Evolutionary conservation across 2,113 vertebrate genomes (phyloP).

Genomic region (Cepphus grylle): DNA sequence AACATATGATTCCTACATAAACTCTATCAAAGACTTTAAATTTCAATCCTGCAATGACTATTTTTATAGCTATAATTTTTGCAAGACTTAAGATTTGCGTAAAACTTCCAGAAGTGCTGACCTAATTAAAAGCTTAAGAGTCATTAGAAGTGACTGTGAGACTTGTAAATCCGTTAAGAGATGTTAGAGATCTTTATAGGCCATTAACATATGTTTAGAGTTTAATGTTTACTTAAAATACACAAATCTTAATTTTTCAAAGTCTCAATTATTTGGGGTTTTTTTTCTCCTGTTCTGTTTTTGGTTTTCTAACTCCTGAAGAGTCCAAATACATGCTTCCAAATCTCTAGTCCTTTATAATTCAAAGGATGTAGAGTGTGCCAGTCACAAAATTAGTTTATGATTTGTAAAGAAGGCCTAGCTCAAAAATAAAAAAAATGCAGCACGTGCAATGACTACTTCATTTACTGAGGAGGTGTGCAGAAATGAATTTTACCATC

Average conservation of each 20-base stretch:
- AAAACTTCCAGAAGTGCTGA: background rate
- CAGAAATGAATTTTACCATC: background rate
- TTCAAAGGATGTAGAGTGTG: background rate
- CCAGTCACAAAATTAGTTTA: background rate
- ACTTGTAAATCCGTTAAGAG: background rate
- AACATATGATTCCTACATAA: background rate
- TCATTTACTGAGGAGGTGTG: background rate
- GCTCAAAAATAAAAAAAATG: background rate
- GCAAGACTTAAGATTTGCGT: background rate
- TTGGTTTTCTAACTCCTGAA: background rate
- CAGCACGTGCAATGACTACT: background rate
- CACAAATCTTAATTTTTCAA: background rate
- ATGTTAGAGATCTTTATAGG: too few species aligned
- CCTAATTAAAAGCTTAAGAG: background rate
- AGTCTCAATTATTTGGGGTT: background rate
- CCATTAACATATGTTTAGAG: background rate
- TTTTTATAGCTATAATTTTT: background rate
- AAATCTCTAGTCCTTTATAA: background rate
- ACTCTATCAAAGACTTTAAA: background rate
- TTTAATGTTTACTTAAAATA: background rate
- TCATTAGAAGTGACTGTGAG: background rate
- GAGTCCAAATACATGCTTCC: background rate
- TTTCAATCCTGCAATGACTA: background rate
- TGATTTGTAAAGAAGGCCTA: background rate
- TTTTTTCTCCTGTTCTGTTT: background rate